phyloP scores from a whole-genome alignment of 1,140 invertebrate species.

The Bombus waltoni region DNA sequence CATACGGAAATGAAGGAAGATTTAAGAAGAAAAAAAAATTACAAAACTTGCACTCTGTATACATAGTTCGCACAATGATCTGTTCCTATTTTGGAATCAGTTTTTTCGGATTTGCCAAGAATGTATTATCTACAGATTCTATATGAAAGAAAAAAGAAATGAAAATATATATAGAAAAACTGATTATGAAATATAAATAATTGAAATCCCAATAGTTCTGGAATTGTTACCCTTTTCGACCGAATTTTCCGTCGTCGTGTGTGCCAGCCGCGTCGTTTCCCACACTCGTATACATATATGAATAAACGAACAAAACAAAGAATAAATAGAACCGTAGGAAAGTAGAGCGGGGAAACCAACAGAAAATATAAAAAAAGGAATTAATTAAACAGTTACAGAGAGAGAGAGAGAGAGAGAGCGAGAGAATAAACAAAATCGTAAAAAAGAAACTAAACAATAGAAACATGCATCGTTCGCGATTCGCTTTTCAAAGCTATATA shows the following conservation, averaged over 20 bases:
- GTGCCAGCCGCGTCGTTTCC: slow-evolving; percentile 2
- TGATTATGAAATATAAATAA: slow-evolving; percentile 76
- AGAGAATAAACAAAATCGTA: neutral
- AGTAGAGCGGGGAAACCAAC: neutral
- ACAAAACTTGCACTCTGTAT: slow-evolving; percentile 78
- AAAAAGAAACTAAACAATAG: neutral
- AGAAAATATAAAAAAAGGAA: neutral
- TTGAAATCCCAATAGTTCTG: slow-evolving; percentile 72
- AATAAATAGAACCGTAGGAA: neutral
- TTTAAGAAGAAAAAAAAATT: slow-evolving; percentile 8
- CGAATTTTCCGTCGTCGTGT: slow-evolving; percentile 45
- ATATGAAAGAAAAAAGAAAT: slow-evolving; percentile 58
- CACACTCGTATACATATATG: neutral
- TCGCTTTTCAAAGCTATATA: slow-evolving; percentile 25
- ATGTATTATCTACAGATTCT: slow-evolving; percentile 77
- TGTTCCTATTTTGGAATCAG: slow-evolving; percentile 79
- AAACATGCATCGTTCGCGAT: neutral
- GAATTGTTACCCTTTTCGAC: slow-evolving; percentile 72
- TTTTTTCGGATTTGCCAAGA: slow-evolving; percentile 79
- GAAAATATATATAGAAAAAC: slow-evolving; percentile 62
- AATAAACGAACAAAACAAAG: slow-evolving; percentile 6
- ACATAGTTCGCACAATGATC: slow-evolving; percentile 81
- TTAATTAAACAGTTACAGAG: neutral
- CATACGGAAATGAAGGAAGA: slow-evolving; percentile 30
- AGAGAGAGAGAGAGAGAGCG: neutral